Evolutionary conservation across 2,888 invertebrate species (phyloP), one percentile per base, ranked within the genome.

Genomic region (Tenodera sinensis): DNA sequence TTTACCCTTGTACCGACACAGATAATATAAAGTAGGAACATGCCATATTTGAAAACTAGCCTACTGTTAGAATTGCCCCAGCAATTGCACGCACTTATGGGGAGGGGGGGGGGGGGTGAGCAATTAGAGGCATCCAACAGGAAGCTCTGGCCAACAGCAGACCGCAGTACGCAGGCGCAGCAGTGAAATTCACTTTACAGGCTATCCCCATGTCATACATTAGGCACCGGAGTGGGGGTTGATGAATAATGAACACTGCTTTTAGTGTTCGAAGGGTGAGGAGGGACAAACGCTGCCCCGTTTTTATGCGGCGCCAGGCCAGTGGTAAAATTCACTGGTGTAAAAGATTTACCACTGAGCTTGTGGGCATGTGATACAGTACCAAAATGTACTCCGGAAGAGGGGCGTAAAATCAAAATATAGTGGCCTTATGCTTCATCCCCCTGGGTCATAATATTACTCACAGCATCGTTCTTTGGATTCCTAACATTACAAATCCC

Each of bases 191-290:
- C 54, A 71, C 54, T 71, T 71, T 71, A 71, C 54, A 71, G 54
- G 54, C 54, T 20, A 71, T 71, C 54, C 54, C 54, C 54, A 71
- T 71, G 54, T 71, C 54, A 71, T 71, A 71, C 54, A 71, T 71
- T 71, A 71, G 54, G 20, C 25, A 71, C 20, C 54, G 54, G 54
- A 25, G 54, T 15, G 54, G 54, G 54, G 54, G 54, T 71, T 71
- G 54, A 71, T 86, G 81, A 86, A 86, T 86, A 86, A 86, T 86
- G 81, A 71, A 86, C 28, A 8, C 71, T 81, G 86, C 86, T 86
- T 86, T 86, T 81, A 86, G 81, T 81, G 30, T 28, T 28, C 28
- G 28, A 86, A 30, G 25, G 28, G 71, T 71, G 28, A 28, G 84
- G 84, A 84, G 28, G 25, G 85, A 42, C 47, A 47, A 42, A 54